Base-by-base conservation (phyloP, 2,888 invertebrate genomes). In the Oxyteleia sp. region DNA sequence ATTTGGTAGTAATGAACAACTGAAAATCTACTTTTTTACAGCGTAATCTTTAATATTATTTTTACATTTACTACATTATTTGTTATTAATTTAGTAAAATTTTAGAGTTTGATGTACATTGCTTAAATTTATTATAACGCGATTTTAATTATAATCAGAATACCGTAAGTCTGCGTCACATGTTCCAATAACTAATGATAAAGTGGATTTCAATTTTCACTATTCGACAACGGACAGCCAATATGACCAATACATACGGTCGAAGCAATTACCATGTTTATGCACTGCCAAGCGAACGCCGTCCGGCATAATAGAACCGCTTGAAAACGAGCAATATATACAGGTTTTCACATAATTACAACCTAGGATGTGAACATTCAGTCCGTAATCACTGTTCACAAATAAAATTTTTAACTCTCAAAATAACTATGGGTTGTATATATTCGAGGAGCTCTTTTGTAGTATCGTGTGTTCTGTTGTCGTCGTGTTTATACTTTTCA, bases 221-320 rank as follows among this genome's bases (percentile, higher is more conserved):
- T 20, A 51, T 38, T 51, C 20, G 26, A 41, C 32, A 15, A 32
- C 53, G 15, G 55, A 15, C 23, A 66, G 55, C 32, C 23, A 66
- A 66, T 66, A 51, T 23, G 18, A 20, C 26, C 66, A 51, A 66
- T 66, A 35, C 23, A 26, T 35, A 35, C 23, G 26, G 51, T 32
- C 38, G 23, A 23, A 45, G 61, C 66, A 66, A 66, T 66, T 51
- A 38, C 66, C 51, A 66, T 38, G 51, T 66, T 66, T 66, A 66
- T 35, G 66, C 66, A 51, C 66, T 35, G 51, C 35, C 20, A 51
- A 66, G 38, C 51, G 66, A 38, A 20, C 1, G 32, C 23, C 61
- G 16, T 23, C 13, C 16, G 29, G 13, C n/a, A 66, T 51, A 38
- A 66, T 51, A 66, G 49, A 51, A 35, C 2, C 29, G 51, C 49